Base-by-base conservation (phyloP, 2,113 vertebrate species). In the Anguilla rostrata region DNA sequence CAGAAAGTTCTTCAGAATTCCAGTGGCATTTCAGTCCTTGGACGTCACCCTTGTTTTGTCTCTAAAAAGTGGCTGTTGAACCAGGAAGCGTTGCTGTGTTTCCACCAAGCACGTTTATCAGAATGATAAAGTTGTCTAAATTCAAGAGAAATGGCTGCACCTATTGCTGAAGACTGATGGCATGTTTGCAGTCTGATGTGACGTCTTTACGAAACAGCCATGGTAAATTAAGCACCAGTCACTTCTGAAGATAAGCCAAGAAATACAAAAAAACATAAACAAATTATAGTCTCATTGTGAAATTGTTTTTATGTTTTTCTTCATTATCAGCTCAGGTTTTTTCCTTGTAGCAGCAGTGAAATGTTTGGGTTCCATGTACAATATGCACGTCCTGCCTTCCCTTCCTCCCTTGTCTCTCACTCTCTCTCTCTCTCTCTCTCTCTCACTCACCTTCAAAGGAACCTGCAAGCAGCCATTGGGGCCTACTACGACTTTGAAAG, bases 401-500 rank as follows among this genome's bases (percentile, higher is more conserved):
- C 9, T 82, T 2, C 84, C 93, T 89, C 90, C 11, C 49, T 53
- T 53, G 49, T 87, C 7, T 22, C 22, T 22, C 41, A 46, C 22
- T 46, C 49, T 40, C 9, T 18, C 12, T 92, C 9, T 83, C 3
- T 81, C n/a, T 9, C 26, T n/a, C 46, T 82, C 22, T 49, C 43
- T 39, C 39, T 66, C 18, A 6, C 12, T 60, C 7, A 34, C 53
- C 39, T 53, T 60, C 34, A 92, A 93, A 99, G 98, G 98, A 99
- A 99, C 91, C 95, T 99, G 18, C 98, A 99, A 94, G 98, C 98
- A 87, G 98, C 98, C 90, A 99, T 99, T 85, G 98, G 98, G 91
- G 98, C 98, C 88, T 99, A 99, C 90, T 99, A 99, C 87, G 98
- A 99, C 93, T 99, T 99, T 39, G 98, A 99, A 94, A 99, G 98